Evolutionary conservation across 92 coral and sea anemone genomes (phyloP).

Genomic region (Palythoa heliodiscus): DNA sequence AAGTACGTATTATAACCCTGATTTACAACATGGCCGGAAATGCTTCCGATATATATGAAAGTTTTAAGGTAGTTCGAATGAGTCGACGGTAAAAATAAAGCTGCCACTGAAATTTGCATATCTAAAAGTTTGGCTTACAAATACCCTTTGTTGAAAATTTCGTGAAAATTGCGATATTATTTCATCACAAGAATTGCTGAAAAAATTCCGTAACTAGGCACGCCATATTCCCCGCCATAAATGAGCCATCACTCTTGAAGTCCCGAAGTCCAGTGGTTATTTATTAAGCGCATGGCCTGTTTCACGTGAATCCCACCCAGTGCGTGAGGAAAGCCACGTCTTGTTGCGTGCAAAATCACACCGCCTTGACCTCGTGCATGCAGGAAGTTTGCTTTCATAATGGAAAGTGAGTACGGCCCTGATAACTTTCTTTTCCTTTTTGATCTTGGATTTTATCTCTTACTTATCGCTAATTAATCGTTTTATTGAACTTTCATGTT

Average conservation of each 20-base stretch:
- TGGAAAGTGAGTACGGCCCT: not conserved
- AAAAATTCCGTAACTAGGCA: slow-evolving; percentile 20
- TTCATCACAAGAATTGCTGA: slow-evolving; percentile 6
- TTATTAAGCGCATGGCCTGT: not conserved
- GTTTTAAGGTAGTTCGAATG: slow-evolving; percentile 11
- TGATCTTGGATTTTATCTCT: not conserved
- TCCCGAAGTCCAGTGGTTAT: slow-evolving; percentile 18
- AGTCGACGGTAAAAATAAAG: slow-evolving; percentile 12
- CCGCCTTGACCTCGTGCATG: slow-evolving; percentile 19
- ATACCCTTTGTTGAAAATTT: slow-evolving; percentile 4
- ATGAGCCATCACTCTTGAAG: slow-evolving; percentile 3
- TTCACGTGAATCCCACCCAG: slow-evolving; percentile 20
- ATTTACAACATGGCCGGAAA: too few relatives aligned
- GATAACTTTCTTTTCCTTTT: slow-evolving; percentile 3
- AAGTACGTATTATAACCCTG: too few relatives aligned
- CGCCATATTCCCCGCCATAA: slow-evolving; percentile 6
- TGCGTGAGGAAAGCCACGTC: slow-evolving; percentile 5
- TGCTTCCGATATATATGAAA: too few relatives aligned
- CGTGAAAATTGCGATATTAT: not conserved
- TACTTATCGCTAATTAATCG: not conserved
- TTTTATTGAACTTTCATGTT: slow-evolving; percentile 2
- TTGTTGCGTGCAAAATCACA: not conserved
- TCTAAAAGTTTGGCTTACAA: too few relatives aligned
- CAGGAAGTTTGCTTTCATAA: not conserved
- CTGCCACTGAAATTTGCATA: too few relatives aligned